Conservation (phyloP, 92 coral and sea anemone genomes). For the Palythoa caribaeorum region DNA sequence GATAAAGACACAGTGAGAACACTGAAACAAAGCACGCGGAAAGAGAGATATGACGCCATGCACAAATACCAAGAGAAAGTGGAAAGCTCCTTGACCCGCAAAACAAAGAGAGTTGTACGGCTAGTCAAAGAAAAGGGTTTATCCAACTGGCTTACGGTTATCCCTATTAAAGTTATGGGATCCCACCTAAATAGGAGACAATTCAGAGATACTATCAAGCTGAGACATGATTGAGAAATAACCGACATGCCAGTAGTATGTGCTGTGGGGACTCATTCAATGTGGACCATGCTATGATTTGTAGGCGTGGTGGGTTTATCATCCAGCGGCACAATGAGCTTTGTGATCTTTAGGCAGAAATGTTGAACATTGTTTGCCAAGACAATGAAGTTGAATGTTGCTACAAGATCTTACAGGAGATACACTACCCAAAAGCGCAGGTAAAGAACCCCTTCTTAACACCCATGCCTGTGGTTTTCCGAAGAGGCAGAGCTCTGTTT, state of each 20-base stretch:
- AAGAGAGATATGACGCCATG: conserved; percentile 18
- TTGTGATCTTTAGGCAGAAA: conserved; percentile 30
- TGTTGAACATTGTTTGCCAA: conserved; percentile 31
- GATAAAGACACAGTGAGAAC: conserved; percentile 7
- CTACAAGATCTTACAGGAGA: no score
- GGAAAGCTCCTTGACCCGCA: conserved; percentile 18
- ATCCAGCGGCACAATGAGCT: conserved; percentile 45
- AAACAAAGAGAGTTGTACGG: conserved; percentile 44
- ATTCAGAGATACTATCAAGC: conserved; percentile 62
- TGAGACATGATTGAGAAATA: conserved; percentile 66
- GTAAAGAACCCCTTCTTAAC: no score
- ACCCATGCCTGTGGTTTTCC: no score
- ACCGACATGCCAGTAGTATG: conserved; percentile 41
- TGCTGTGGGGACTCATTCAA: conserved; percentile 23
- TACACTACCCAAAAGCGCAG: no score
- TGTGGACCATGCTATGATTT: conserved; percentile 53
- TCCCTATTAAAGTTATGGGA: background rate
- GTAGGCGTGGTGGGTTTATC: conserved; percentile 40
- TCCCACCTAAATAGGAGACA: conserved; percentile 59
- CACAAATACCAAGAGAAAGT: conserved; percentile 10
- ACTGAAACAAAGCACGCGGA: background rate
- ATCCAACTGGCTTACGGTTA: conserved; percentile 56
- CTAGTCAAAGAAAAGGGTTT: conserved; percentile 51
- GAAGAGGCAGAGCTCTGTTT: no score
- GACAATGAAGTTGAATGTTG: conserved; percentile 24